Percentiles rank a stretch among this genome's conserved stretches.
Evolutionary conservation across 2,113 vertebrate genomes (phyloP).

Genomic region (Merops nubicus): DNA sequence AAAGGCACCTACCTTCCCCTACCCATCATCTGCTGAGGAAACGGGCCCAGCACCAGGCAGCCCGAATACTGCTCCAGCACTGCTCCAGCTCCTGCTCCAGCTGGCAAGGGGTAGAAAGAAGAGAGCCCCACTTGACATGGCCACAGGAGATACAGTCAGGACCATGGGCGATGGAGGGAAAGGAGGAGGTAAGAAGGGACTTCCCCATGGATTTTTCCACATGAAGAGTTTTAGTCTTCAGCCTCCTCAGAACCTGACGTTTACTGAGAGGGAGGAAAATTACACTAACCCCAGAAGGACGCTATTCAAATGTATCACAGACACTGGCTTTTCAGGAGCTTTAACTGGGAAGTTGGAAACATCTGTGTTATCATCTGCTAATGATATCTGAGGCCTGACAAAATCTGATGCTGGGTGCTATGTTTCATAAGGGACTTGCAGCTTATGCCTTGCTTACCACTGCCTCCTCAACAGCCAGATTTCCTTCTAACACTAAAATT

Average conservation of each 20-base stretch:
- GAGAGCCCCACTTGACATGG: accelerated
- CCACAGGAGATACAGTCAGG: accelerated
- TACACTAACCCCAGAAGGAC: neutral
- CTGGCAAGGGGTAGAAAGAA: neutral
- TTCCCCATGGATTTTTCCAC: neutral
- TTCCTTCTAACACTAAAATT: neutral
- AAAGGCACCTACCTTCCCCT: neutral
- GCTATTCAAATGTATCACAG: neutral
- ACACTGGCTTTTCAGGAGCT: neutral
- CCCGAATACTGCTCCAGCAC: neutral
- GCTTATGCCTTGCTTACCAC: neutral
- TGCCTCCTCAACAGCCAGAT: neutral
- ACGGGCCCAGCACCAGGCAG: neutral
- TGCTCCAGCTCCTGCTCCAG: too few species aligned
- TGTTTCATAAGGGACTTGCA: neutral
- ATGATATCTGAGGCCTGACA: neutral
- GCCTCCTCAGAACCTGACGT: neutral
- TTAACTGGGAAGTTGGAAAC: neutral
- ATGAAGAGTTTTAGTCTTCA: neutral
- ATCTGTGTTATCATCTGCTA: neutral
- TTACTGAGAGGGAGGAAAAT: neutral
- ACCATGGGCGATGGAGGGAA: accelerated
- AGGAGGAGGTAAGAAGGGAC: neutral
- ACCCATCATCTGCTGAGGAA: neutral
- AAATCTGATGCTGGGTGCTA: neutral